Evolutionary conservation across 1,140 invertebrate genomes (phyloP), one percentile per base, ranked within the genome.

Genomic region (Monomorium pharaonis): DNA sequence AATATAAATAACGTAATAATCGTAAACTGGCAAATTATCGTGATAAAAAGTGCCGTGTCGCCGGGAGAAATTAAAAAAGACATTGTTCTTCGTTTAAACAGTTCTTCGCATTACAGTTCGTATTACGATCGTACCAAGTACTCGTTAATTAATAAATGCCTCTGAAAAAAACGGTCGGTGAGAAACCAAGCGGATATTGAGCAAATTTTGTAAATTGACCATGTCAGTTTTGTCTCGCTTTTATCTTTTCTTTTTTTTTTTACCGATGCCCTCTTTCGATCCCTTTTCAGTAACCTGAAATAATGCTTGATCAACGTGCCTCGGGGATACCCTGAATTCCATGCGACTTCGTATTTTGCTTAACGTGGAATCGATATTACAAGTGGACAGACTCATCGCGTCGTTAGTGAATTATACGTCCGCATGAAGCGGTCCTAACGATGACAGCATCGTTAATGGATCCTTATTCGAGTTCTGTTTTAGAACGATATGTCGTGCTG

Each of bases 381-480:
- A 58, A 83, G 78, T 83, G 78, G 78, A 83, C 67, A 60, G 67
- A n/a, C n/a, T 83, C 69, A 72, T 83, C 78, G 65, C 65, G 37
- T 81, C 78, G 78, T 83, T 83, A 83, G 78, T 47, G 78, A 83
- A 74, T 83, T 74, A 83, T 74, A 83, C 51, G 78, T 74, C 37
- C 42, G 30, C 37, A 72, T 83, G 78, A 83, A 83, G 37, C 67
- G 78, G 37, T 60, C 42, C 78, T 83, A 83, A 83, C 78, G 78
- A 83, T 70, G 78, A 83, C 78, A 58, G 37, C 51, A 58, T 83
- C 78, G 78, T 83, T 83, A 83, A 83, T 83, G 67, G 78, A 83
- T 83, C 78, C 51, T 83, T 83, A 69, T 83, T 83, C 67, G 78
- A 83, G 60, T 58, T 83, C 78, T 83, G 78, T 56, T 74, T 83